phyloP scores from a whole-genome alignment of 2,888 invertebrate genomes.

The Gibbula magus region DNA sequence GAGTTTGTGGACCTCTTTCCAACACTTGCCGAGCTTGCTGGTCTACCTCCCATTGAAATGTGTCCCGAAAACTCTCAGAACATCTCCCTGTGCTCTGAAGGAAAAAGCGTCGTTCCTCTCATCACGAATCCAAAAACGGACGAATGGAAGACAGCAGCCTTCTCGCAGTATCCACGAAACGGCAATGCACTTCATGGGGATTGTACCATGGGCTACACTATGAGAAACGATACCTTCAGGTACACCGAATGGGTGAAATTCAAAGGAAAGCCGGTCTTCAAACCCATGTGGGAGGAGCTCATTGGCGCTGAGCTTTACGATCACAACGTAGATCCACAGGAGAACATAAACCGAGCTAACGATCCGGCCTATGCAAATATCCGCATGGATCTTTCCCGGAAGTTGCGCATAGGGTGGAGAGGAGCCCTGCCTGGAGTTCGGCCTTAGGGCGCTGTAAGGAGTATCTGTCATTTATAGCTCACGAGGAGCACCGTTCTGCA shows the following conservation, averaged over 20 bases:
- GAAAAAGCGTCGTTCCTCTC: slow-evolving; percentile 40
- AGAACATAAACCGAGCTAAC: slow-evolving; percentile 42
- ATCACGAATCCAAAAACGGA: slow-evolving; percentile 20
- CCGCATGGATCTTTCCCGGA: slow-evolving; percentile 40
- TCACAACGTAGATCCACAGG: slow-evolving; percentile 45
- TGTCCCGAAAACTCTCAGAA: slow-evolving; percentile 33
- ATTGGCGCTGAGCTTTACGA: slow-evolving; percentile 46
- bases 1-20: slow-evolving; percentile 59
- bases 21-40: slow-evolving; percentile 53
- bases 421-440: not conserved
- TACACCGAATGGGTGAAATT: slow-evolving; percentile 59
- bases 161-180: slow-evolving; percentile 31
- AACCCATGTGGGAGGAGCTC: slow-evolving; percentile 38
- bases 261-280: slow-evolving; percentile 28
- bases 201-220: slow-evolving; percentile 50
- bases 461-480: not conserved
- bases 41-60: slow-evolving; percentile 16
- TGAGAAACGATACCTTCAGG: slow-evolving; percentile 47
- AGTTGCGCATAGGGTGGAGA: slow-evolving; percentile 57
- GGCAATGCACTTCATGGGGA: not conserved
- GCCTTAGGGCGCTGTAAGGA: not conserved
- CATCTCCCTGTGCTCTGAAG: slow-evolving; percentile 40
- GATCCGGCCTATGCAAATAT: slow-evolving; percentile 64
- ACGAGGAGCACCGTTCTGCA: too few species aligned
- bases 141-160: slow-evolving; percentile 29